Evolutionary conservation across 2,113 vertebrate species (phyloP).

Genomic region (Suncus etruscus): DNA sequence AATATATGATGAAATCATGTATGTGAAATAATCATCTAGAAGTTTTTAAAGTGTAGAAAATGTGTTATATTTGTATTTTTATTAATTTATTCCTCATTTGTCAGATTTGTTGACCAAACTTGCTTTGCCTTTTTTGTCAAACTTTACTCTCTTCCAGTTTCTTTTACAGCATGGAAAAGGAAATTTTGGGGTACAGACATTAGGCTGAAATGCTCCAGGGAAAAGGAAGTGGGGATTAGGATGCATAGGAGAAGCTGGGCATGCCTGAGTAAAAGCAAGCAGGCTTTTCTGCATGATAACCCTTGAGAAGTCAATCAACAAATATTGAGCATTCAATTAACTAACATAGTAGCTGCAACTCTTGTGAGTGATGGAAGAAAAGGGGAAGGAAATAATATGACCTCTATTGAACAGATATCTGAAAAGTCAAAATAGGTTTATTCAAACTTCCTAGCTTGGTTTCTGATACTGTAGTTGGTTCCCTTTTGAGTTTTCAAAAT

Average conservation of each 20-base stretch:
- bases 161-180: slow-evolving; percentile 72
- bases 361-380: slow-evolving; percentile 36
- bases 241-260: slow-evolving; percentile 76
- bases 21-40: slow-evolving; percentile 16
- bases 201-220: slow-evolving; percentile 77
- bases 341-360: slow-evolving; percentile 71
- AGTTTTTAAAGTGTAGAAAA: not conserved
- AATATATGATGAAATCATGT: not conserved
- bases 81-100: not conserved
- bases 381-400: slow-evolving; percentile 29
- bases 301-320: slow-evolving; percentile 43
- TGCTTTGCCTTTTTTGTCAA: slow-evolving; percentile 3
- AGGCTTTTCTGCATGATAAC: slow-evolving; percentile 68
- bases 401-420: slow-evolving; percentile 65
- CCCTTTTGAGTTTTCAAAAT: not conserved
- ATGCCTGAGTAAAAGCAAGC: slow-evolving; percentile 83
- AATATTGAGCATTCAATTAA: slow-evolving; percentile 73
- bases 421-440: slow-evolving; percentile 39
- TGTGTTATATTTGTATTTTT: not conserved
- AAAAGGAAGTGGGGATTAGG: slow-evolving; percentile 74
- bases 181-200: slow-evolving; percentile 75
- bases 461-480: not conserved
- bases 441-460: not conserved
- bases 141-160: slow-evolving; percentile 67
- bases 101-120: not conserved